Evolutionary conservation across 1,140 invertebrate species (phyloP).

Genomic region (Venturia canescens): DNA sequence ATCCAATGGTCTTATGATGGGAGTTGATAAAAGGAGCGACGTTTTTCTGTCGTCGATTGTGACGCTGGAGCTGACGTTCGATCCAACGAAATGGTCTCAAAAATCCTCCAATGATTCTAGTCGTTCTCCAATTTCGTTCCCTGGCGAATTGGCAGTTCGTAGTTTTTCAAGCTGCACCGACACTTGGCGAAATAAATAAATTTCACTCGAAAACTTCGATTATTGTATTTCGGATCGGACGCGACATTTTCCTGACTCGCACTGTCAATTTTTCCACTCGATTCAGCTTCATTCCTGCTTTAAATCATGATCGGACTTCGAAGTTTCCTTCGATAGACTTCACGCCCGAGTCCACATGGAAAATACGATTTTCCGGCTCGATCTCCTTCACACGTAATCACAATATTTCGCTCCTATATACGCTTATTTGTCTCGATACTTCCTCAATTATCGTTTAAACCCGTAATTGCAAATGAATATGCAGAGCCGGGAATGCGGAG

Average conservation of each 20-base stretch:
- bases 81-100: too few relatives aligned
- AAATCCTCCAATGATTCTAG: too few relatives aligned
- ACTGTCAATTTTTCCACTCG: background rate
- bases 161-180: too few relatives aligned
- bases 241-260: background rate
- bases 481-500: background rate
- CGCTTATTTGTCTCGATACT: background rate
- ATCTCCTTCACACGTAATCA: background rate
- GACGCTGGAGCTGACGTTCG: too few relatives aligned
- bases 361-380: background rate
- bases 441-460: slow-evolving; percentile 19
- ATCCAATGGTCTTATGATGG: too few relatives aligned
- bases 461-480: slow-evolving; percentile 7
- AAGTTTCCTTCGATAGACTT: background rate
- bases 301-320: background rate
- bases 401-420: background rate
- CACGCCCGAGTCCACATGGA: background rate
- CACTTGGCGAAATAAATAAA: too few relatives aligned
- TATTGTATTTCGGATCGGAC: too few relatives aligned
- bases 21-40: too few relatives aligned
- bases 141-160: too few relatives aligned
- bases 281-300: background rate
- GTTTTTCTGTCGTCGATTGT: too few relatives aligned
- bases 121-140: too few relatives aligned
- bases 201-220: too few relatives aligned